Percentiles rank a stretch among this genome's conserved stretches.
Conservation (phyloP, 2,113 vertebrate species). For the Synchiropus splendidus region DNA sequence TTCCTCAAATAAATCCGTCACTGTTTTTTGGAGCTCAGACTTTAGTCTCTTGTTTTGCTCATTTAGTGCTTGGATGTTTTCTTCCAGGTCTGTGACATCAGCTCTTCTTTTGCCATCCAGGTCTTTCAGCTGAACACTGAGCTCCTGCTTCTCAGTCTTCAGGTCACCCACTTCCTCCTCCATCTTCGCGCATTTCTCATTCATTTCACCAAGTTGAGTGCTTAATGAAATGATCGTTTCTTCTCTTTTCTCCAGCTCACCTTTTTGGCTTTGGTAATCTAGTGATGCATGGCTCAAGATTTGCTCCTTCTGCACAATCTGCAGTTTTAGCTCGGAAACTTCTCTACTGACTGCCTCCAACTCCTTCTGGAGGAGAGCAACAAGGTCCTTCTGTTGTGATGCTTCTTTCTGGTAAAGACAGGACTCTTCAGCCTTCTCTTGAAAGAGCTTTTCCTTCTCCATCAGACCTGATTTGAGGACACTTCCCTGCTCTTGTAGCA, state of each 20-base stretch:
- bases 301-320: conserved; percentile 56
- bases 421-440: conserved; percentile 59
- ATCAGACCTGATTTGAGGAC: conserved; percentile 58
- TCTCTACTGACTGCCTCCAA: conserved; percentile 51
- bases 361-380: conserved; percentile 50
- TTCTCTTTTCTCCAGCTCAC: conserved; percentile 54
- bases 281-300: conserved; percentile 28
- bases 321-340: conserved; percentile 36
- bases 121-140: conserved; percentile 43
- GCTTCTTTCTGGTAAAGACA: conserved; percentile 37
- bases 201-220: conserved; percentile 55
- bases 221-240: conserved; percentile 55
- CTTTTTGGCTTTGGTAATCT: conserved; percentile 52
- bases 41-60: conserved; percentile 65
- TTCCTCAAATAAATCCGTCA: conserved; percentile 29
- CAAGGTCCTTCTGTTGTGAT: conserved; percentile 31
- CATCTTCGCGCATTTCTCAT: conserved; percentile 51
- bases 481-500: conserved; percentile 66
- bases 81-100: conserved; percentile 50
- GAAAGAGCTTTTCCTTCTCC: conserved; percentile 52
- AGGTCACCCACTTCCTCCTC: conserved; percentile 51
- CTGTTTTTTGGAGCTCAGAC: conserved; percentile 56
- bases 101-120: conserved; percentile 41
- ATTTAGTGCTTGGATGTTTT: conserved; percentile 48
- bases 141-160: conserved; percentile 40